These are phyloP conservation scores for Noctua janthina DNA, from an alignment of 2,888 invertebrate species.

Conservation along the genomic window DNA sequence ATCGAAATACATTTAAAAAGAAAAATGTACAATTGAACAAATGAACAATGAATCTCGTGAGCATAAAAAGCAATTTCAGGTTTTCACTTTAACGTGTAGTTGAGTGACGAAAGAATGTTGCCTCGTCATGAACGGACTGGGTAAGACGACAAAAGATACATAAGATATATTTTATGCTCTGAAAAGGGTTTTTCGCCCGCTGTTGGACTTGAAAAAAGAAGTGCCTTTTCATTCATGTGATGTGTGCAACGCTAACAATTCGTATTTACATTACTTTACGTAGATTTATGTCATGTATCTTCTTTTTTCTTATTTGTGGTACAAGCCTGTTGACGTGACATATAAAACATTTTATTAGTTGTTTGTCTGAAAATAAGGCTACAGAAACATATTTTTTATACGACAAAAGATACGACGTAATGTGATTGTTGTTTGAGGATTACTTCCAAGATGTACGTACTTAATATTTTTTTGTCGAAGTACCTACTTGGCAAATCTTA, in stretches of 20 bases:
- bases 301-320: background rate
- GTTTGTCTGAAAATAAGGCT: background rate
- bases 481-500: background rate
- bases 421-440: background rate
- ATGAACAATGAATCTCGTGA: background rate
- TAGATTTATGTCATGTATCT: background rate
- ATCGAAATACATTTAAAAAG: background rate
- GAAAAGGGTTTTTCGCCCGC: background rate
- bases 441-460: background rate
- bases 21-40: background rate
- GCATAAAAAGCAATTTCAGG: constrained; percentile 19
- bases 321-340: background rate
- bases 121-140: constrained; percentile 4
- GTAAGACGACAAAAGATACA: constrained; percentile 3
- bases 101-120: constrained; percentile 13
- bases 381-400: background rate
- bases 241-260: background rate
- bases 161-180: constrained; percentile 4
- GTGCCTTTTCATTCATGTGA: constrained; percentile 14
- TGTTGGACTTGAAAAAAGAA: constrained; percentile 6
- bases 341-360: constrained; percentile 7
- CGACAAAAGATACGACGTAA: background rate
- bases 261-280: background rate
- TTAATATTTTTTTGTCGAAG: background rate
- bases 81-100: constrained; percentile 3